phyloP scores from a whole-genome alignment of 2,888 invertebrate genomes.

The Colostygia pectinataria region DNA sequence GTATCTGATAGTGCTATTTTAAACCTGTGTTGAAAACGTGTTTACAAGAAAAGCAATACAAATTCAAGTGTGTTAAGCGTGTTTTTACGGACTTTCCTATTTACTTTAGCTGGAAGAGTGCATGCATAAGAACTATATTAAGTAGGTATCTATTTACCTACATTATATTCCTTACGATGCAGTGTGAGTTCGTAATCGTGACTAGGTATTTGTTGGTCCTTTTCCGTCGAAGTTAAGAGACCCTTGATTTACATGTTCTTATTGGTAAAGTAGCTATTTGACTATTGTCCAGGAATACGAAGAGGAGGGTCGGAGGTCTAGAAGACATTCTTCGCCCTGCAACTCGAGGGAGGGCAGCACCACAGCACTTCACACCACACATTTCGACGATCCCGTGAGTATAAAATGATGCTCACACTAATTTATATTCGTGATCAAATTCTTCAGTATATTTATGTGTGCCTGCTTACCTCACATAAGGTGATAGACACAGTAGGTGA shows the following conservation, averaged over 20 bases:
- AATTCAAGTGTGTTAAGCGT: conserved; percentile 2
- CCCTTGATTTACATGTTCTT: not conserved
- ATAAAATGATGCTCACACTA: too few relatives aligned
- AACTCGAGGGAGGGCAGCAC: conserved; percentile 87
- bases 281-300: conserved; percentile 85
- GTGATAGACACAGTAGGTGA: too few relatives aligned
- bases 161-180: too few relatives aligned
- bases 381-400: conserved; percentile 85
- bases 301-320: conserved; percentile 82
- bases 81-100: conserved; percentile 5
- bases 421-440: too few relatives aligned
- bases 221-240: conserved; percentile 1
- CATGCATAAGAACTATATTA: not conserved
- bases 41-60: conserved; percentile 8
- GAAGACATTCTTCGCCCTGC: conserved; percentile 88
- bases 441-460: too few relatives aligned
- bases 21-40: conserved; percentile 36
- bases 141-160: not conserved
- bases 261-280: conserved; percentile 9
- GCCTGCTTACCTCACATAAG: too few relatives aligned
- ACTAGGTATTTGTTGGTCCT: not conserved
- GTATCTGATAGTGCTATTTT: conserved; percentile 40
- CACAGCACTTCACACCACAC: conserved; percentile 83
- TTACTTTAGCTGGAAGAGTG: conserved; percentile 3
- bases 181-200: conserved; percentile 5